A percentile compares a stretch with the other conserved stretches of the same genome.
Evolutionary conservation across 1,140 invertebrate species (phyloP).

Genomic region (Brachionus rotundiformis): DNA sequence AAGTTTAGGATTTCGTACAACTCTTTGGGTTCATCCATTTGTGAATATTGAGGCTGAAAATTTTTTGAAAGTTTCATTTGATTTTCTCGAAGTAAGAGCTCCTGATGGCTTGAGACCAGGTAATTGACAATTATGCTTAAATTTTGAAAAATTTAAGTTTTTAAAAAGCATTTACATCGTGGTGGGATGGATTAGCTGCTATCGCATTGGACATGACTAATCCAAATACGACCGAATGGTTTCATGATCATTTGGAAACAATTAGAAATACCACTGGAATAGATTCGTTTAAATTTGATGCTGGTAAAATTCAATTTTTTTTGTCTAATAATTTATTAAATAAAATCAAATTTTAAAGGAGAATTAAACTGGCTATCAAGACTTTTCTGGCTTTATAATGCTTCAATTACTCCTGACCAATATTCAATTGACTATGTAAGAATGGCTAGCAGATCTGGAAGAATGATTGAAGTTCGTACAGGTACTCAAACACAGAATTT

Average conservation of each 20-base stretch:
- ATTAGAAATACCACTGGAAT: slow-evolving; percentile 66
- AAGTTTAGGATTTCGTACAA: slow-evolving; percentile 71
- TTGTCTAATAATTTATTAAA: not conserved
- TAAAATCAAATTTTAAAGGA: not conserved
- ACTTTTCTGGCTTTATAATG: slow-evolving; percentile 35
- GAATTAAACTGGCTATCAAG: slow-evolving; percentile 35
- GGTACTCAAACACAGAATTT: slow-evolving; percentile 76
- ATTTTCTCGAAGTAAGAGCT: slow-evolving; percentile 35
- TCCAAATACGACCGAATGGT: slow-evolving; percentile 3
- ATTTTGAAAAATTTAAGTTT: not conserved
- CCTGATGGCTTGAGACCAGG: slow-evolving; percentile 40
- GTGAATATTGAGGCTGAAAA: slow-evolving; percentile 62
- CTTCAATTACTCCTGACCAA: slow-evolving; percentile 17
- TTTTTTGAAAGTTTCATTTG: slow-evolving; percentile 26
- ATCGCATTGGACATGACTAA: slow-evolving; percentile 44
- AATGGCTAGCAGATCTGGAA: slow-evolving; percentile 38
- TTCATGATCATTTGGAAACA: not conserved
- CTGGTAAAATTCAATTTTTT: slow-evolving; percentile 67
- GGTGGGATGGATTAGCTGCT: slow-evolving; percentile 49
- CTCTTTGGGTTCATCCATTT: slow-evolving; percentile 86
- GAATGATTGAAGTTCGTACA: slow-evolving; percentile 71
- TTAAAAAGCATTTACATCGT: slow-evolving; percentile 18
- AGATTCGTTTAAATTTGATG: slow-evolving; percentile 88
- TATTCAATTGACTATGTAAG: slow-evolving; percentile 34
- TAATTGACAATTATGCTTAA: not conserved